Evolutionary conservation across 2,888 invertebrate genomes (phyloP).

Genomic region (Drosophila tripunctata): DNA sequence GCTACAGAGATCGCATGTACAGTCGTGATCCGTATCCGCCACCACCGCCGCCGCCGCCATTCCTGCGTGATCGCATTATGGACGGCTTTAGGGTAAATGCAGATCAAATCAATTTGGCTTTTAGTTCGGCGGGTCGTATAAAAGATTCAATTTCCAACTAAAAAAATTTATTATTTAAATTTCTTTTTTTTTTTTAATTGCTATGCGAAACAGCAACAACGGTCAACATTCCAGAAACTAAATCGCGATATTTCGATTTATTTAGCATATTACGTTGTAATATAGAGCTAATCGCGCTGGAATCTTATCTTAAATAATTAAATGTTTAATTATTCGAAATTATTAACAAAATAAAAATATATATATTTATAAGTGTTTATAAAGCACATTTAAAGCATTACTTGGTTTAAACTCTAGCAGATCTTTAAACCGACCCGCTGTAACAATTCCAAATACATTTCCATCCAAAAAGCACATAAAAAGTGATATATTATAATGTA

Average conservation of each 20-base stretch:
- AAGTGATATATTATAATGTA: not conserved
- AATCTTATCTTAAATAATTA: too few relatives aligned
- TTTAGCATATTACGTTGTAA: too few relatives aligned
- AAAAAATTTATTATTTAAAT: not conserved
- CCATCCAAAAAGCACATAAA: not conserved
- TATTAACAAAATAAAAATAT: too few relatives aligned
- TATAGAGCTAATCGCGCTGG: too few relatives aligned
- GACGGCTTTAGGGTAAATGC: slow-evolving; percentile 92
- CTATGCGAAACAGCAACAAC: too few relatives aligned
- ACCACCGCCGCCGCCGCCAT: slow-evolving; percentile 94
- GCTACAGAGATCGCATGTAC: slow-evolving; percentile 93
- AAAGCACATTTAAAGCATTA: too few relatives aligned
- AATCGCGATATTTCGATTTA: too few relatives aligned
- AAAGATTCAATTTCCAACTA: slow-evolving; percentile 17
- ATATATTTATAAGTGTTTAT: too few relatives aligned
- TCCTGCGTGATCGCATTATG: slow-evolving; percentile 96
- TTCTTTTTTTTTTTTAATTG: too few relatives aligned
- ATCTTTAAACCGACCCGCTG: slow-evolving; percentile 54
- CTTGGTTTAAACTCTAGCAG: slow-evolving; percentile 16
- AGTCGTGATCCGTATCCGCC: slow-evolving; percentile 95
- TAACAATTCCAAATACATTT: slow-evolving; percentile 11
- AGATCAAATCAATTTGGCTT: slow-evolving; percentile 38
- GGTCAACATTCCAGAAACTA: not conserved
- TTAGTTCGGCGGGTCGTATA: slow-evolving; percentile 50
- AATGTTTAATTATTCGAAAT: too few relatives aligned